These are phyloP conservation scores for Thalassarche chlororhynchos DNA, from an alignment of 2,113 vertebrate genomes.

Conservation along the genomic window DNA sequence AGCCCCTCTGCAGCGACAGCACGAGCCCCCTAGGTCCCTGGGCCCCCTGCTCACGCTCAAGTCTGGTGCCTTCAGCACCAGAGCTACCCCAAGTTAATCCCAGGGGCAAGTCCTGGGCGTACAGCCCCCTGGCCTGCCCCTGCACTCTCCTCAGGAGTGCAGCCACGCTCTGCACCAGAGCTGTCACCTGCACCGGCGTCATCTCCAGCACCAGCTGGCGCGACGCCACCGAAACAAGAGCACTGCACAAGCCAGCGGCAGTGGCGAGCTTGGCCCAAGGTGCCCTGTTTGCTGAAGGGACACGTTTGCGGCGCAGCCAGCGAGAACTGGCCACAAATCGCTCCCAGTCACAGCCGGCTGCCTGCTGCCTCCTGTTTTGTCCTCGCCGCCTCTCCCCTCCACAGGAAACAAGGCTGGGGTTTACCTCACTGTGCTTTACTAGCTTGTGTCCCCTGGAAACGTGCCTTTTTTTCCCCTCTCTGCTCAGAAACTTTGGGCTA, in stretches of 20 bases:
- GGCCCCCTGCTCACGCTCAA: neutral
- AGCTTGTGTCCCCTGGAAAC: neutral
- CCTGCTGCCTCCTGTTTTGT: conserved; percentile 21
- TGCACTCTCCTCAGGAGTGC: neutral
- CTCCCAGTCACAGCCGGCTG: neutral
- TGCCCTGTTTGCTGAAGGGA: neutral
- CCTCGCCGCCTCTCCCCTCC: neutral
- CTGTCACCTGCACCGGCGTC: neutral
- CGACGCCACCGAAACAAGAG: neutral
- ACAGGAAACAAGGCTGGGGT: neutral
- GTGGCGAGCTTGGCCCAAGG: neutral
- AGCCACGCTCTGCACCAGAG: neutral
- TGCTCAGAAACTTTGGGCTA: neutral
- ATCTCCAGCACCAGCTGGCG: neutral
- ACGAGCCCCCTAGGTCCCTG: neutral
- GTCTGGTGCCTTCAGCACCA: neutral
- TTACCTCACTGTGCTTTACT: neutral
- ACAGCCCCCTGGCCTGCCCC: neutral
- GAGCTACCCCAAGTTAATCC: neutral
- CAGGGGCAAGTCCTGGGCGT: neutral
- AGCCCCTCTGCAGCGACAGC: neutral
- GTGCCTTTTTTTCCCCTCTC: neutral
- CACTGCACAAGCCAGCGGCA: neutral
- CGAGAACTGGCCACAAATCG: neutral
- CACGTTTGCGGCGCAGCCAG: neutral